Percentiles rank a stretch among this genome's conserved stretches.
Conservation (phyloP, 2,888 invertebrate genomes). For the Heterodera filipjevi region DNA sequence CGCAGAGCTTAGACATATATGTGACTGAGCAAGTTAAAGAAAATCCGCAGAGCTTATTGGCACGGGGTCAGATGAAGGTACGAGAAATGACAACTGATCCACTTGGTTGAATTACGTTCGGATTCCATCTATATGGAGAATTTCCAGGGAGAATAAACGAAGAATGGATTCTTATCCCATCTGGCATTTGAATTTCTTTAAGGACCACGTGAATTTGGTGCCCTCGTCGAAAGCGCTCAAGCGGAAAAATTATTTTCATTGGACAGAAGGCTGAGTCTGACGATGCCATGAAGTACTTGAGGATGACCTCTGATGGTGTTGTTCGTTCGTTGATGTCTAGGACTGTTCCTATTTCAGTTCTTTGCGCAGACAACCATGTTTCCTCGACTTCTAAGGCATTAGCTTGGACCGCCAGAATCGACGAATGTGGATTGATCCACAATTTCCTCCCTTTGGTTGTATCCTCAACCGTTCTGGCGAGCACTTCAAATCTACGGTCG, state of each 20-base stretch:
- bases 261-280: neutral
- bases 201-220: neutral
- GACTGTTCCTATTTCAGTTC: neutral
- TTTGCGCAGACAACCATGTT: neutral
- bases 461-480: too few relatives aligned
- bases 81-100: neutral
- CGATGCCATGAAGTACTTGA: neutral
- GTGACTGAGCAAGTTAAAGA: too few relatives aligned
- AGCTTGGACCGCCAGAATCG: neutral
- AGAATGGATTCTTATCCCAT: too few relatives aligned
- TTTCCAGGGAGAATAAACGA: too few relatives aligned
- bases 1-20: too few relatives aligned
- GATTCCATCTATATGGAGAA: too few relatives aligned
- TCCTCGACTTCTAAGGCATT: neutral
- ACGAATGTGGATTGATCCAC: neutral
- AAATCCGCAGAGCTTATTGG: too few relatives aligned
- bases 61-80: neutral
- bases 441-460: neutral
- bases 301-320: neutral
- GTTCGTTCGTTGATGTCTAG: neutral
- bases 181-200: too few relatives aligned
- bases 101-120: neutral
- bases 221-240: neutral
- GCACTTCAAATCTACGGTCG: neutral
- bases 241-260: neutral